A percentile compares a stretch with the other conserved stretches of the same genome.
Conservation (phyloP, 2,888 invertebrate genomes). For the Diabrotica balteata region DNA sequence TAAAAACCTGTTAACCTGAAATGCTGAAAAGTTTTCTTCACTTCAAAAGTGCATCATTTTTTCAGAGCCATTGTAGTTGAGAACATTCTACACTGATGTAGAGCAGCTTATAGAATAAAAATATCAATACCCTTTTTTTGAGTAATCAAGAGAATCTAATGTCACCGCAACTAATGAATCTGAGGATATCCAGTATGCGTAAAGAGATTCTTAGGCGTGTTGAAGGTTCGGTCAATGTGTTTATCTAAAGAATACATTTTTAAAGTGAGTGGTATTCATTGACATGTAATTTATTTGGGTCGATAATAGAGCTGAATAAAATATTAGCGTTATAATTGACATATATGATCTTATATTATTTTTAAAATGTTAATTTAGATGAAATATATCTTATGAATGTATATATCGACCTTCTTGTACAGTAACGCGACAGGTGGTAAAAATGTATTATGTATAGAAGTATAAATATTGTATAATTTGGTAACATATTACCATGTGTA, state of each 20-base stretch:
- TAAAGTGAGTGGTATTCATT: not conserved
- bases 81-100: too few relatives aligned
- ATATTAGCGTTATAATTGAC: not conserved
- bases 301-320: too few relatives aligned
- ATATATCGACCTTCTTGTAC: not conserved
- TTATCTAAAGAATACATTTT: conserved; percentile 3
- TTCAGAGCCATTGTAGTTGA: too few relatives aligned
- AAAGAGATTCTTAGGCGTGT: conserved; percentile 7
- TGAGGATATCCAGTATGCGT: conserved; percentile 10
- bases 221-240: conserved; percentile 5
- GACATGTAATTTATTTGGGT: not conserved
- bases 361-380: not conserved
- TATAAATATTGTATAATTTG: too few relatives aligned
- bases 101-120: too few relatives aligned
- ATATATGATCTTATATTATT: not conserved
- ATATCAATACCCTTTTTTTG: too few relatives aligned
- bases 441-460: not conserved
- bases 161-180: conserved; percentile 6
- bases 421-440: not conserved
- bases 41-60: too few relatives aligned
- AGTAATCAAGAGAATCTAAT: not conserved
- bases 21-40: too few relatives aligned
- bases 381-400: not conserved
- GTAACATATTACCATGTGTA: too few relatives aligned
- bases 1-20: too few relatives aligned